phyloP scores from a whole-genome alignment of 2,113 vertebrate genomes.

The Ellobius talpinus region DNA sequence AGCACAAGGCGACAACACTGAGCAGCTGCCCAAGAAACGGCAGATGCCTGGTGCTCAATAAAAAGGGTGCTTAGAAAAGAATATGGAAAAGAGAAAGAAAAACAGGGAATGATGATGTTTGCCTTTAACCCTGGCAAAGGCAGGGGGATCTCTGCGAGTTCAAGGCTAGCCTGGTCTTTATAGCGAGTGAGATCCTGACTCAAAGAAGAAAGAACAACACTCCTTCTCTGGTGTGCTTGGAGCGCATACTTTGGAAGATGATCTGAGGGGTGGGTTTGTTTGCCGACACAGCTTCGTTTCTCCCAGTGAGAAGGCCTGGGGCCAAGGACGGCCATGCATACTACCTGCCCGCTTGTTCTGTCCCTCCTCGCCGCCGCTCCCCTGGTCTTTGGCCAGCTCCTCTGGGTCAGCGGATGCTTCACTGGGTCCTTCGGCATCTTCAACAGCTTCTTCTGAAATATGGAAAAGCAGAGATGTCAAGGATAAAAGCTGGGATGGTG shows the following conservation, averaged over 20 bases:
- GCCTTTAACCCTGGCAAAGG: not conserved
- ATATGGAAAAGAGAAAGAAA: not conserved
- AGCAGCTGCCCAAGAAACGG: not conserved
- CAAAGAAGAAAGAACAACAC: not conserved
- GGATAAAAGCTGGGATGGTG: not conserved
- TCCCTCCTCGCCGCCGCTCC: slow-evolving; percentile 95
- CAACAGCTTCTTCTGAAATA: slow-evolving; percentile 95
- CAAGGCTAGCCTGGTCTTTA: not conserved
- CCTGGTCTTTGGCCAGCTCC: slow-evolving; percentile 96
- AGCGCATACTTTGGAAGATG: fast-evolving
- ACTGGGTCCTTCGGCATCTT: slow-evolving; percentile 96
- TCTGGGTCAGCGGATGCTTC: slow-evolving; percentile 94
- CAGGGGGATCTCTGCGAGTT: not conserved
- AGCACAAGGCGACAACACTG: not conserved
- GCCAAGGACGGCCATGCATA: not conserved
- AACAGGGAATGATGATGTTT: not conserved
- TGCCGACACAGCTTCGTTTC: fast-evolving
- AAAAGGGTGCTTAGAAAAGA: not conserved
- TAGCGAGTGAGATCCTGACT: not conserved
- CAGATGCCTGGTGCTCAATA: too few species aligned
- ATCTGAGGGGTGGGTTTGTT: fast-evolving
- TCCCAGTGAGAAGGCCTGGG: fast-evolving
- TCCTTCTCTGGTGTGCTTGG: not conserved
- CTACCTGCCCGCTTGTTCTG: slow-evolving; percentile 97
- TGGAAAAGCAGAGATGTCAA: slow-evolving; percentile 68